Base-by-base conservation (phyloP, 2,888 invertebrate genomes). In the Lacanobia wlatinum region DNA sequence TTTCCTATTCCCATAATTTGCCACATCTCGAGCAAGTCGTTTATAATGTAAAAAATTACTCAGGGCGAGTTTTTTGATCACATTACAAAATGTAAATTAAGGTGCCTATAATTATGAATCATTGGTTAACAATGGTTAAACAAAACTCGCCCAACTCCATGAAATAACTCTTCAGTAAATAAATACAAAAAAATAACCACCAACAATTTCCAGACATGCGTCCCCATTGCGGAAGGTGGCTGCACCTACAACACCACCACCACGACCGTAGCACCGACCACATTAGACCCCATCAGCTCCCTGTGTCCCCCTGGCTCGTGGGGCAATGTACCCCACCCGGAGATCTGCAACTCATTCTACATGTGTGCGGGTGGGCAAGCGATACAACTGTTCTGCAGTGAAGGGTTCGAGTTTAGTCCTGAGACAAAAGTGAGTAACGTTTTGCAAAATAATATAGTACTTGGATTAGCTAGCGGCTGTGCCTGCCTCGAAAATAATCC, bases 381-480 rank as follows among this genome's bases (percentile, higher is more conserved):
- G 0, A 82, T 87, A 23, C 85, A 73, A 6, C 60, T 91, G 14
- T 80, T 23, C 34, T 92, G 92, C 56, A 84, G 81, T 9, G 74
- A 77, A 5, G 90, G 89, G 2, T 87, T 85, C n/a, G 91, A 92
- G 60, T 92, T 86, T 52, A 84, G 88, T 68, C 82, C 85, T 1
- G 55, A 18, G 14, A 28, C 23, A 4, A 63, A 6, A 65, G 84
- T 84, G 23, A 72, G 73, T n/a, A 16, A 14, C 14, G 9, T 55
- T 55, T 55, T 9, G 2, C 34, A 40, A 40, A 8, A 40, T 10
- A 40, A 40, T 1, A 40, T 40, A 9, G 40, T 40, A 40, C 40
- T 40, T 40, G 40, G 40, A 10, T 40, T 40, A 10, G 40, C 40
- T 6, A 40, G 40, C 40, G 40, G 34, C 4, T 34, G 4, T 34